A percentile compares a stretch with the other conserved stretches of the same genome.
Evolutionary conservation across 2,888 invertebrate species (phyloP).

Genomic region (Blomia tropicalis): DNA sequence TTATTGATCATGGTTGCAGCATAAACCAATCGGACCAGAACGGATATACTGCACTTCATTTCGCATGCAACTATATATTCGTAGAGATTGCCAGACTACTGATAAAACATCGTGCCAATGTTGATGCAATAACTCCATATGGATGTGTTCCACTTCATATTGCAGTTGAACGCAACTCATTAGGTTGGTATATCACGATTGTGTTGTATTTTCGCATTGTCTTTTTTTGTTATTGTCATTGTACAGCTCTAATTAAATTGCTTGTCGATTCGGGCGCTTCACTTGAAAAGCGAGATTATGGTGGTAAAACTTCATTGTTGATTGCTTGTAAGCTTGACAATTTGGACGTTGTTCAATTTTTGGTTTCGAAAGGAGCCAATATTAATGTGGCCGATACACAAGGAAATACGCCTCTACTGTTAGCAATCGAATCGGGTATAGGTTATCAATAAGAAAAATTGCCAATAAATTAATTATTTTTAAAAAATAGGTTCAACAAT

Average conservation of each 20-base stretch:
- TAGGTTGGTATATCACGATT: slow-evolving; percentile 17
- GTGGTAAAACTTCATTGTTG: slow-evolving; percentile 30
- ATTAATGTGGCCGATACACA: slow-evolving; percentile 25
- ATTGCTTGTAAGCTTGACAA: slow-evolving; percentile 29
- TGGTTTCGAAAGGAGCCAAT: slow-evolving; percentile 30
- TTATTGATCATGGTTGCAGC: slow-evolving; percentile 30
- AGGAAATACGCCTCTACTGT: slow-evolving; percentile 30
- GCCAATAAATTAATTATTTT: too few relatives aligned
- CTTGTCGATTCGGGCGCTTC: slow-evolving; percentile 29
- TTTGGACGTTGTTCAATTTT: slow-evolving; percentile 27
- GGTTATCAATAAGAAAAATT: too few relatives aligned
- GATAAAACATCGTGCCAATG: slow-evolving; percentile 29
- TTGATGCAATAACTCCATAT: slow-evolving; percentile 27
- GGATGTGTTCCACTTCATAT: slow-evolving; percentile 30
- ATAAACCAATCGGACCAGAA: slow-evolving; percentile 30
- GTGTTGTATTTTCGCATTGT: neutral
- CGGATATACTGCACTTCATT: slow-evolving; percentile 30
- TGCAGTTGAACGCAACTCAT: slow-evolving; percentile 22
- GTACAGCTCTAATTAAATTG: too few relatives aligned
- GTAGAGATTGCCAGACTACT: slow-evolving; percentile 27
- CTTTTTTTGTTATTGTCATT: neutral
- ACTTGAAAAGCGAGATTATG: slow-evolving; percentile 28
- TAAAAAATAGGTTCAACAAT: too few relatives aligned
- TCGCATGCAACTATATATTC: slow-evolving; percentile 28
- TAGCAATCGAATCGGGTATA: slow-evolving; percentile 23